These are phyloP conservation scores for Taphrorychus bicolor DNA, from an alignment of 2,888 invertebrate genomes.

Conservation along the genomic window DNA sequence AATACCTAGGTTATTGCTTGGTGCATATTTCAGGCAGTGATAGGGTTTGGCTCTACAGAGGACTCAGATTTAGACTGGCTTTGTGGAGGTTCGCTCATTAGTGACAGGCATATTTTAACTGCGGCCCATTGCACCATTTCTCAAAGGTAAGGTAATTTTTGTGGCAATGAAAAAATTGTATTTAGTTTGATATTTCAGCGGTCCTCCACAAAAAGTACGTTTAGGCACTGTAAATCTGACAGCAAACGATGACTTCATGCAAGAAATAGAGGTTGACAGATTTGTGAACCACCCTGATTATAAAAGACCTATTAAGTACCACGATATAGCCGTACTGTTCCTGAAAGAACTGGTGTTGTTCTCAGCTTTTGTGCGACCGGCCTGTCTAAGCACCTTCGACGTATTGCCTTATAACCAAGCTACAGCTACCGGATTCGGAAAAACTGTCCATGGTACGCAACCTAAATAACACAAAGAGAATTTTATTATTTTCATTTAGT, in stretches of 20 bases:
- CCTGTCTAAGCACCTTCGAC: constrained; percentile 26
- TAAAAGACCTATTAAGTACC: constrained; percentile 25
- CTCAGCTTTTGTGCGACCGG: constrained; percentile 31
- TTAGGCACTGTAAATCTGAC: constrained; percentile 19
- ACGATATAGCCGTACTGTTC: constrained; percentile 34
- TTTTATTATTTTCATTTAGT: too few species aligned
- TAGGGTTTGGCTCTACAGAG: constrained; percentile 46
- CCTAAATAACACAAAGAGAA: too few species aligned
- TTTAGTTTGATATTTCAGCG: constrained; percentile 18
- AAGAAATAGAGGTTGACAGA: constrained; percentile 18
- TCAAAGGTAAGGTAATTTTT: background rate
- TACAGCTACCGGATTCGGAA: constrained; percentile 31
- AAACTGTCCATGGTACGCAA: constrained; percentile 18
- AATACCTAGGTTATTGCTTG: constrained; percentile 29
- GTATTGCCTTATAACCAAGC: background rate
- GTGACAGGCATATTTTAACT: constrained; percentile 68
- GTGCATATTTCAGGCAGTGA: constrained; percentile 44
- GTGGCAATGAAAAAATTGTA: background rate
- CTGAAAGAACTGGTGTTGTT: constrained; percentile 15
- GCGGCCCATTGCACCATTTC: constrained; percentile 68
- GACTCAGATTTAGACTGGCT: constrained; percentile 57
- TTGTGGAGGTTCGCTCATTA: constrained; percentile 74
- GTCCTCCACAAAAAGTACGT: constrained; percentile 31
- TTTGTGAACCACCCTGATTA: constrained; percentile 28
- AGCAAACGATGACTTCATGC: constrained; percentile 18